These are phyloP conservation scores for Geopemphigus sp. DNA, from an alignment of 1,140 invertebrate species.

Conservation along the genomic window DNA sequence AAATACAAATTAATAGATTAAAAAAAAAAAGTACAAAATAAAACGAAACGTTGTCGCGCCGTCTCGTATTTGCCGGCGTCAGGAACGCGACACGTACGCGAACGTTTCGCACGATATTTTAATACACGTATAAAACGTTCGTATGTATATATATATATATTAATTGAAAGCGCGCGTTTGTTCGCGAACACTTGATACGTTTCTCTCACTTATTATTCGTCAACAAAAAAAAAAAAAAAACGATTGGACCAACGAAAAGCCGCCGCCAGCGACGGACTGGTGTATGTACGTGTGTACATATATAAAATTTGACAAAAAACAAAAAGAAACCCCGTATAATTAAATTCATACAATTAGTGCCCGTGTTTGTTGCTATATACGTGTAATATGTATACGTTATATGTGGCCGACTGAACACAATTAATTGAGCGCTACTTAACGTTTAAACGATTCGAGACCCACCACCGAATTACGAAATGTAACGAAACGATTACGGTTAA, in stretches of 20 bases:
- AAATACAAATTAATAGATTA: too few relatives aligned
- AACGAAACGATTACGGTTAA: slow-evolving; percentile 5
- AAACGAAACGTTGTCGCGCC: too few relatives aligned
- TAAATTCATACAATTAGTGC: slow-evolving; percentile 39
- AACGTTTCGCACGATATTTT: not conserved
- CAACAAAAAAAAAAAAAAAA: not conserved
- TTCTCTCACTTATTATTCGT: slow-evolving; percentile 46
- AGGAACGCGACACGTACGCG: not conserved
- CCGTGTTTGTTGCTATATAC: too few relatives aligned
- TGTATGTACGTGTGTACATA: too few relatives aligned
- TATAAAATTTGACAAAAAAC: slow-evolving; percentile 13
- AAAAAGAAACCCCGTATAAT: slow-evolving; percentile 26
- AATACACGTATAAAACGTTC: not conserved
- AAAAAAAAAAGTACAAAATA: too few relatives aligned
- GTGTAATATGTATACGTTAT: slow-evolving; percentile 1
- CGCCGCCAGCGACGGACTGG: not conserved
- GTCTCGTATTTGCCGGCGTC: not conserved
- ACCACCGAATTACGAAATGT: not conserved
- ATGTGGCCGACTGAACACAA: slow-evolving; percentile 31
- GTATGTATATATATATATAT: not conserved
- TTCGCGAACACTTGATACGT: slow-evolving; percentile 16
- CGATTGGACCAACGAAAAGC: slow-evolving; percentile 11
- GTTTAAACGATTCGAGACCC: slow-evolving; percentile 9
- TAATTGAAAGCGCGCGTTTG: too few relatives aligned
- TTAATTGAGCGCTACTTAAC: slow-evolving; percentile 35